Evolutionary conservation across 2,888 invertebrate genomes (phyloP).

Genomic region (Iphiclides podalirius): DNA sequence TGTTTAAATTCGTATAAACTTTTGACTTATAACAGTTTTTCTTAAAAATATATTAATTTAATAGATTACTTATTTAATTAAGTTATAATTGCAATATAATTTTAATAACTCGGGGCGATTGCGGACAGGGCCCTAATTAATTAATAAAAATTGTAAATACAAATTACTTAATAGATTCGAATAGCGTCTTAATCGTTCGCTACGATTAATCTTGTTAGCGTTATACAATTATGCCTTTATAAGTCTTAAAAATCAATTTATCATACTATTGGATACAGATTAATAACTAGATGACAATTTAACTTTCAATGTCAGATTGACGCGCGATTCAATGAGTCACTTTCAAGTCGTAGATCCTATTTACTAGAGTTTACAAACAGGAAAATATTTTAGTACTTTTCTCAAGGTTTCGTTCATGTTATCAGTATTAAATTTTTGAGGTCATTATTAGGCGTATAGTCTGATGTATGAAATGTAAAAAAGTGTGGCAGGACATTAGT

Average conservation of each 20-base stretch:
- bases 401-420: neutral
- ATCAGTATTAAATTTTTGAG: neutral
- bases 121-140: slow-evolving; percentile 5
- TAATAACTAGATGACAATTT: slow-evolving; percentile 21
- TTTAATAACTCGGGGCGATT: neutral
- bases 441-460: no score
- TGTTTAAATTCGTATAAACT: no score
- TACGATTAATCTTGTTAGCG: slow-evolving; percentile 15
- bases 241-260: slow-evolving; percentile 19
- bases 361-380: neutral
- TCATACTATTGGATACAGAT: slow-evolving; percentile 16
- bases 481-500: no score
- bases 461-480: no score
- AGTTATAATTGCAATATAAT: no score
- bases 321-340: slow-evolving; percentile 3
- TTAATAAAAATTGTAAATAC: slow-evolving; percentile 10
- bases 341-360: neutral
- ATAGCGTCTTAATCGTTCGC: neutral
- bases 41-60: no score
- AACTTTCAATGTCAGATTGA: slow-evolving; percentile 6
- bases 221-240: slow-evolving; percentile 17
- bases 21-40: no score
- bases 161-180: slow-evolving; percentile 15
- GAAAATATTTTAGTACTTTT: slow-evolving; percentile 3
- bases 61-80: no score